Evolutionary conservation across 2,888 invertebrate species (phyloP), one percentile per base, ranked within the genome.

Genomic region (Carcina quercana): DNA sequence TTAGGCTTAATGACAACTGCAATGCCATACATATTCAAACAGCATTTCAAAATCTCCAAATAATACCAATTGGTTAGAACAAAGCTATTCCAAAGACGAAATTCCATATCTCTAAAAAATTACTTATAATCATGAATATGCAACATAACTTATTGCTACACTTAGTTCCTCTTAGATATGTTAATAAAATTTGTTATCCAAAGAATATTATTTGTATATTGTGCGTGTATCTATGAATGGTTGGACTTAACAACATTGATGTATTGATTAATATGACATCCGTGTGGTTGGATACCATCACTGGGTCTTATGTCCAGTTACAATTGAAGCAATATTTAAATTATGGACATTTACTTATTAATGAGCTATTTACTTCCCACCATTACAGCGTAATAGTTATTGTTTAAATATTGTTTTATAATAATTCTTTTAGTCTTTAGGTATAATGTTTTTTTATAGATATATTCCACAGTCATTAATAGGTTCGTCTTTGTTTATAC

Each of bases 381-480:
- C 83, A 82, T 60, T 71, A 66, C 59, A 60, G 60, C n/a, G 56
- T 70, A 68, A 74, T 63, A 69, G 54, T 70, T 67, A 60, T 69
- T 73, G 59, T 76, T 76, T 75, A 67, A 78, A 79, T 74, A 75
- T 73, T 74, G 72, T 73, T 78, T 74, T 70, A 65, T 59, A 65
- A 73, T 71, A 69, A n/a, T 67, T 67, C 53, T 59, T n/a, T 71
- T 75, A 80, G 79, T 67, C 42, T 64, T 44, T 72, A 75, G 68
- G 60, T 50, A 53, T 72, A 67, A 66, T 62, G 42, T 58, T n/a
- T n/a, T n/a, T n/a, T n/a, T 62, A 71, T 67, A 67, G 54, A 69
- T 68, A 70, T 83, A 80, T 82, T 83, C 82, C 83, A 83, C 83
- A 82, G 83, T 83, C 83, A 82, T 82, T 67, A 67, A 60, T 68